Evolutionary conservation across 2,888 invertebrate species (phyloP).

Genomic region (Mechanitis messenoides): DNA sequence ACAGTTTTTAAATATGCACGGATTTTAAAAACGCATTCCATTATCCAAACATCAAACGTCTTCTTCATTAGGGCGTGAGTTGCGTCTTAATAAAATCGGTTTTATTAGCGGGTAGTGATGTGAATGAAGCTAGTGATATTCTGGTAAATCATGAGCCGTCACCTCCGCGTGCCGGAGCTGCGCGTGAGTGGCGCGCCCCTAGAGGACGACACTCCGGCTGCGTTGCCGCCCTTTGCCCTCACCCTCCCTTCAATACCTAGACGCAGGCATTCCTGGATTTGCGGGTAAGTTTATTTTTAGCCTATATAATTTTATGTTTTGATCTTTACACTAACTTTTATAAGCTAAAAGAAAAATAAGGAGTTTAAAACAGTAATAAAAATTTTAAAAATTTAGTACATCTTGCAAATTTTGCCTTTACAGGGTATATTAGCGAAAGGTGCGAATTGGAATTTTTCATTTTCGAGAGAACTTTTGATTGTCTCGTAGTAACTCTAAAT

Average conservation of each 20-base stretch:
- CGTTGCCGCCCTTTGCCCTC: slow-evolving; percentile 64
- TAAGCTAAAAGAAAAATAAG: too few species aligned
- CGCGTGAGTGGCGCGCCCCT: slow-evolving; percentile 78
- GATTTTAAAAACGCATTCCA: slow-evolving; percentile 20
- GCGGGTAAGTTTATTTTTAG: slow-evolving; percentile 76
- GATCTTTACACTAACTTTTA: neutral
- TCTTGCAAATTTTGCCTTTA: too few species aligned
- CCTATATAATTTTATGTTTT: too few species aligned
- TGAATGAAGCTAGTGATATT: slow-evolving; percentile 10
- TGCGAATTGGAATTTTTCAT: too few species aligned
- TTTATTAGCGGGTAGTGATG: neutral
- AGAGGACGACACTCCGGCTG: slow-evolving; percentile 60
- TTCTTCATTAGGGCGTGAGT: neutral
- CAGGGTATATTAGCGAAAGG: too few species aligned
- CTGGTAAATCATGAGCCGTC: slow-evolving; percentile 58
- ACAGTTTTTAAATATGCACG: neutral
- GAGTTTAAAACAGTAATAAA: too few species aligned
- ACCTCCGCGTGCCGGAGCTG: slow-evolving; percentile 82
- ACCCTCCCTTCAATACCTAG: slow-evolving; percentile 77
- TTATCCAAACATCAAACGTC: slow-evolving; percentile 6
- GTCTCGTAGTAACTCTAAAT: too few species aligned
- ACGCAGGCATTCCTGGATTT: slow-evolving; percentile 86
- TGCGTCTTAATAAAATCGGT: neutral
- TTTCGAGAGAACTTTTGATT: too few species aligned
- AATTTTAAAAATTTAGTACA: too few species aligned